Evolutionary conservation across 2,113 vertebrate species (phyloP), one percentile per base, ranked within the genome.

Genomic region (Hemiprocne comata): DNA sequence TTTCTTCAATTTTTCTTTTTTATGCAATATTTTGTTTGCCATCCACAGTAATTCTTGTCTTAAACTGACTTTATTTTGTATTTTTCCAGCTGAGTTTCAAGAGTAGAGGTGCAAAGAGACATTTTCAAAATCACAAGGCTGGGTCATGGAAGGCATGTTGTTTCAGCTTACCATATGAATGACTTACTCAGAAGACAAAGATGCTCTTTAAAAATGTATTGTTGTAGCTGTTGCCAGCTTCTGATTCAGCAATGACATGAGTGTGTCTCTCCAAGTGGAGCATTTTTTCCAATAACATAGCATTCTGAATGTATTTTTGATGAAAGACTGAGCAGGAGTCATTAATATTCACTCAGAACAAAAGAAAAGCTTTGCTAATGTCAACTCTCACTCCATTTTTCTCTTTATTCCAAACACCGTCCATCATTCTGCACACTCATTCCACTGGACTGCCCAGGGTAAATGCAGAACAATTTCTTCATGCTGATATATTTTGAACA

Each of bases 231-330:
- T 67, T 94, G 17, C 38, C 23, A 89, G 33, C 44, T 86, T 84
- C 51, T 81, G 61, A 53, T 84, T 92, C 65, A 92, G 28, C 57
- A 85, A 5, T 60, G 85, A 44, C 53, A 72, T 57, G 13, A 55
- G 5, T 42, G 38, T 4, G 0, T 90, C 29, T 92, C 29, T 92
- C 46, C 18, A 84, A 58, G 55, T 53, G 44, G 31, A 87, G 40
- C 17, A 14, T 75, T 78, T 94, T 93, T 91, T 78, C 48, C 61
- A 61, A 38, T 65, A 87, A 42, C 11, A 53, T 34, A 64, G 19
- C 24, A 67, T 92, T 91, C 53, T 72, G 65, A 81, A 89, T 69
- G 42, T 64, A 66, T 77, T 90, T 95, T 77, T 90, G 77, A 89
- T 93, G 69, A 72, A 93, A 90, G 34, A 53, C 73, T 78, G 55